Evolutionary conservation across 2,113 vertebrate genomes (phyloP), one percentile per base, ranked within the genome.

Genomic region (Austrofundulus limnaeus): DNA sequence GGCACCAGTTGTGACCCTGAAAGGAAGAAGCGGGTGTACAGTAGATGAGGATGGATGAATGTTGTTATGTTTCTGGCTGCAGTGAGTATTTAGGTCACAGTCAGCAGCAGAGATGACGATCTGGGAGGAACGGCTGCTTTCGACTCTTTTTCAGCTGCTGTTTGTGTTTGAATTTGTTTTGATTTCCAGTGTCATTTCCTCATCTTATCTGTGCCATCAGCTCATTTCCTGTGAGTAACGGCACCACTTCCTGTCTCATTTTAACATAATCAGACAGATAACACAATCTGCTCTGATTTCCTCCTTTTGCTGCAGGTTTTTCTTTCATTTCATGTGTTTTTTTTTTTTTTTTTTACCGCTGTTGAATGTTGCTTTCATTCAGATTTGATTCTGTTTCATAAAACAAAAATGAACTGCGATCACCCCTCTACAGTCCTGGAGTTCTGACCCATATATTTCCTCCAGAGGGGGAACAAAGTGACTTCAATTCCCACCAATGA

Each of bases 191-290:
- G 54, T 15, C 19, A 38, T 81, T 82, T 82, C 67, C 37, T 61
- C 16, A 21, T 56, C 77, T 67, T 71, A 74, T 82, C 83, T 38
- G 14, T 12, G 19, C 61, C 77, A 86, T 86, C 78, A 54, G 55
- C 64, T 50, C 56, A 57, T 80, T 80, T 86, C 77, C 78, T 73
- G 60, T 65, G 50, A 62, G 66, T 66, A 75, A 47, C 37, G 19
- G 53, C 51, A 43, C 56, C 49, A 69, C 65, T 87, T 90, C 87
- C 85, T 64, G 75, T 72, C 60, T 75, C 76, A 54, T 75, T 77
- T 70, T 34, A 66, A 53, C 49, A 21, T 59, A 65, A 72, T 83
- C 71, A 76, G 28, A 58, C 50, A 68, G 72, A 80, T 85, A 78
- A 80, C 60, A 56, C 45, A 46, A 58, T 11, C 25, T 21, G 46